phyloP scores from a whole-genome alignment of 1,140 invertebrate genomes.

The Rhyacophila brunnea region DNA sequence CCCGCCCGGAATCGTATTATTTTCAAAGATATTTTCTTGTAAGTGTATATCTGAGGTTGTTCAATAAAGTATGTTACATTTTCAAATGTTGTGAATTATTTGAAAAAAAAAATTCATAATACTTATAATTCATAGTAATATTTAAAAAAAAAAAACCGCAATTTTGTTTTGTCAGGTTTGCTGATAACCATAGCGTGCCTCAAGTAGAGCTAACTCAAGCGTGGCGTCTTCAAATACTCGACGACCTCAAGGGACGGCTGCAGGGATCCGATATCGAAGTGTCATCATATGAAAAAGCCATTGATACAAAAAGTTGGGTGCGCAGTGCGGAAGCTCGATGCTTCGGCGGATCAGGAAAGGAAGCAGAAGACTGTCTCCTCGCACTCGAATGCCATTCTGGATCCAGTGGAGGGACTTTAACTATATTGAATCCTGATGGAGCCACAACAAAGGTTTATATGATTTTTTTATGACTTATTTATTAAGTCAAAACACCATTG shows the following conservation, averaged over 20 bases:
- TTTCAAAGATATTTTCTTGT: no score
- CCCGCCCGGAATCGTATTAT: no score
- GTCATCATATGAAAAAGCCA: slow-evolving; percentile 66
- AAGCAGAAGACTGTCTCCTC: slow-evolving; percentile 72
- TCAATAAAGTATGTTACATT: no score
- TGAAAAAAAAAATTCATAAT: no score
- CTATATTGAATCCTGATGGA: slow-evolving; percentile 73
- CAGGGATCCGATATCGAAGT: slow-evolving; percentile 53
- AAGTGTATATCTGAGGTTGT: no score
- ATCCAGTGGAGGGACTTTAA: slow-evolving; percentile 71
- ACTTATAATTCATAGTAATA: no score
- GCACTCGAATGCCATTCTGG: slow-evolving; percentile 74
- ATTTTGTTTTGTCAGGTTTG: slow-evolving; percentile 52
- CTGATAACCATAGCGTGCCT: slow-evolving; percentile 55
- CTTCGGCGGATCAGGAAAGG: slow-evolving; percentile 58
- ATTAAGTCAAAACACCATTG: no score
- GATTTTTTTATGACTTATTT: no score
- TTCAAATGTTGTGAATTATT: no score
- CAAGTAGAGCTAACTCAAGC: slow-evolving; percentile 67
- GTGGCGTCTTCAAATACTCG: slow-evolving; percentile 73
- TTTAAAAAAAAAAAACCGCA: no score
- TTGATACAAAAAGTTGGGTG: slow-evolving; percentile 81
- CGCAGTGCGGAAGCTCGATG: slow-evolving; percentile 75
- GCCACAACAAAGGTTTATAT: slow-evolving; percentile 66
- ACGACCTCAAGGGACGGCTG: slow-evolving; percentile 64